These are phyloP conservation scores for Hydra vulgaris DNA, from an alignment of 30 jellyfish, hydroid and myxozoan species.

Conservation along the genomic window DNA sequence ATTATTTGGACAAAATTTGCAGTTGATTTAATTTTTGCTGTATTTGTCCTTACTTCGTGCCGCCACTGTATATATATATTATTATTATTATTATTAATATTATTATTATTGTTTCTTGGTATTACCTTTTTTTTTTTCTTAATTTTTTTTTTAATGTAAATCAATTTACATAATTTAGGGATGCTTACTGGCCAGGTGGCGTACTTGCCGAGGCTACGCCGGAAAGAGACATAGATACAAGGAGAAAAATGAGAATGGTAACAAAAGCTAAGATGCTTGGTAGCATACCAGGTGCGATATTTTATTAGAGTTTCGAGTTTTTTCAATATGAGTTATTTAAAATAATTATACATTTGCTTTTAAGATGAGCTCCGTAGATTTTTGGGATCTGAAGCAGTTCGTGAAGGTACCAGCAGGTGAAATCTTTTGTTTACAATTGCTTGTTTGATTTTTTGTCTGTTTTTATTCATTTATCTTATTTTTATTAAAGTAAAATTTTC, in stretches of 20 bases:
- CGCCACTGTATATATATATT: too few relatives aligned
- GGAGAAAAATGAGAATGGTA: constrained; percentile 85
- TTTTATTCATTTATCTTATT: too few relatives aligned
- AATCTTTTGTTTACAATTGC: not conserved
- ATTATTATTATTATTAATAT: too few relatives aligned
- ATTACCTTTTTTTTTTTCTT: not conserved
- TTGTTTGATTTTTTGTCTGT: not conserved
- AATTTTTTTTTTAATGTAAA: too few relatives aligned
- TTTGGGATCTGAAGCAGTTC: constrained; percentile 81
- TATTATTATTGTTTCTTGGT: too few relatives aligned
- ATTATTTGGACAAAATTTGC: too few relatives aligned
- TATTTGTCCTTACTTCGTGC: too few relatives aligned
- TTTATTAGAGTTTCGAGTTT: too few relatives aligned
- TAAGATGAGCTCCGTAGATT: constrained; percentile 77
- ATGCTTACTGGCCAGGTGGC: constrained; percentile 97
- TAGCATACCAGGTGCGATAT: constrained; percentile 64
- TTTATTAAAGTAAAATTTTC: too few relatives aligned
- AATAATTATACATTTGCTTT: too few relatives aligned
- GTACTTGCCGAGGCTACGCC: constrained; percentile 81
- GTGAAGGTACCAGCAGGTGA: constrained; percentile 91
- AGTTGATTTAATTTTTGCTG: too few relatives aligned
- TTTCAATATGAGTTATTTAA: too few relatives aligned
- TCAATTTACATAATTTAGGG: constrained; percentile 20
- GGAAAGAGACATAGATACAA: constrained; percentile 50
- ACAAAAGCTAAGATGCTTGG: constrained; percentile 90